Evolutionary conservation across 2,888 invertebrate species (phyloP).

Genomic region (Neuroscelio doddi): DNA sequence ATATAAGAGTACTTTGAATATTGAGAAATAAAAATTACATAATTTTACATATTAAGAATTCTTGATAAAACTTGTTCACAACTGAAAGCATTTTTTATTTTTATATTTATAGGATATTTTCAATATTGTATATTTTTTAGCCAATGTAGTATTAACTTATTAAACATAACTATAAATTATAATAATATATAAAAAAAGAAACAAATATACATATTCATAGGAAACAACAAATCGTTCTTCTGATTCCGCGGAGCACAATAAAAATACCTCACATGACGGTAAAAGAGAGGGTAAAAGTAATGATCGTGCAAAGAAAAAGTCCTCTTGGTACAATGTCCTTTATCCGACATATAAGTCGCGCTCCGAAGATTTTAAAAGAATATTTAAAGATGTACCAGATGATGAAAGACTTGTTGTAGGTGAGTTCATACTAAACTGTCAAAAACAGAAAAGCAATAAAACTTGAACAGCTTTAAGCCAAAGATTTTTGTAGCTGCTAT

Average conservation of each 20-base stretch:
- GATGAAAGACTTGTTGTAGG: slow-evolving; percentile 95
- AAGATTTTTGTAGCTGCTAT: too few species aligned
- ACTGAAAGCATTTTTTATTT: too few species aligned
- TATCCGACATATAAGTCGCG: slow-evolving; percentile 96
- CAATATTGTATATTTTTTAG: too few species aligned
- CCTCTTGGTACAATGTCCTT: slow-evolving; percentile 88
- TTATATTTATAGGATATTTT: too few species aligned
- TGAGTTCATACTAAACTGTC: slow-evolving; percentile 73
- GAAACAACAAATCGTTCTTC: slow-evolving; percentile 66
- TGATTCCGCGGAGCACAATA: slow-evolving; percentile 64
- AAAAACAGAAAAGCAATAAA: too few species aligned
- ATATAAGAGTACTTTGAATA: too few species aligned
- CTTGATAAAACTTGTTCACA: too few species aligned
- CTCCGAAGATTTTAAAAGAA: slow-evolving; percentile 91
- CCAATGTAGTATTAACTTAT: too few species aligned
- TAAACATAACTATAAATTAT: slow-evolving; percentile 19
- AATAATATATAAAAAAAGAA: background rate
- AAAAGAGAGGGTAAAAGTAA: slow-evolving; percentile 71
- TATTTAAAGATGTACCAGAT: slow-evolving; percentile 92
- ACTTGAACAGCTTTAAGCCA: too few species aligned
- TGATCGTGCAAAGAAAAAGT: slow-evolving; percentile 80
- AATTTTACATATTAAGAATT: too few species aligned
- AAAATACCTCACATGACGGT: slow-evolving; percentile 58
- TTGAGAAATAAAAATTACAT: too few species aligned
- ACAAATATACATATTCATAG: slow-evolving; percentile 45